Conservation (phyloP, 53 echinoderm and acorn worm genomes). For the Antedon mediterranea region DNA sequence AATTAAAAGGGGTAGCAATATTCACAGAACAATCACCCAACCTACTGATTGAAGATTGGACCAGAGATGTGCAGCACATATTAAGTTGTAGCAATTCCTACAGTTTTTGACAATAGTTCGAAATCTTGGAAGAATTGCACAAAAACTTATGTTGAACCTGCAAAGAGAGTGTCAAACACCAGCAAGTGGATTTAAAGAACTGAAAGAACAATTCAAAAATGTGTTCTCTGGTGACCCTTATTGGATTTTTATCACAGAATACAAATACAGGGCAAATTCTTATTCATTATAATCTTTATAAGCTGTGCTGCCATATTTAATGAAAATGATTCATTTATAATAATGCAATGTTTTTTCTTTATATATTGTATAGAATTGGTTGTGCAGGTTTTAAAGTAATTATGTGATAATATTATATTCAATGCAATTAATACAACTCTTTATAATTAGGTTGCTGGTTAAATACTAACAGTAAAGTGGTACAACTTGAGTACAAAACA, state of each 20-base stretch:
- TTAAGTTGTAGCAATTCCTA: background rate
- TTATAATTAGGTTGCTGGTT: no score
- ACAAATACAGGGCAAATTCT: slow-evolving; percentile 12
- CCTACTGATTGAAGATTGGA: slow-evolving; percentile 15
- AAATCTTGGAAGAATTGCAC: slow-evolving; percentile 16
- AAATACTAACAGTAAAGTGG: no score
- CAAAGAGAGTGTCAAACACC: slow-evolving; percentile 2
- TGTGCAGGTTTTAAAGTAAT: no score
- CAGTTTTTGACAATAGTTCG: slow-evolving; percentile 21
- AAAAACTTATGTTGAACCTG: slow-evolving; percentile 17
- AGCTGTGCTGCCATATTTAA: no score
- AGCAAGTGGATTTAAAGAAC: slow-evolving; percentile 4
- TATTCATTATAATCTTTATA: no score
- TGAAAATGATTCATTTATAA: no score
- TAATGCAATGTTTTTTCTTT: no score
- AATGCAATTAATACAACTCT: no score
- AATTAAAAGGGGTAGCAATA: slow-evolving; percentile 15
- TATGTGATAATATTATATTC: no score
- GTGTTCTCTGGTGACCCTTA: slow-evolving; percentile 9
- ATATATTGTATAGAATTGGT: no score
- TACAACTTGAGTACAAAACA: no score
- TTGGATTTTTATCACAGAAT: slow-evolving; percentile 21
- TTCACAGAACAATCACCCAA: slow-evolving; percentile 6
- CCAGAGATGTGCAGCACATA: slow-evolving; percentile 11
- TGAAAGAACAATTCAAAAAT: slow-evolving; percentile 11